Evolutionary conservation across 2,113 vertebrate species (phyloP).

Genomic region (Apeltes quadracus): DNA sequence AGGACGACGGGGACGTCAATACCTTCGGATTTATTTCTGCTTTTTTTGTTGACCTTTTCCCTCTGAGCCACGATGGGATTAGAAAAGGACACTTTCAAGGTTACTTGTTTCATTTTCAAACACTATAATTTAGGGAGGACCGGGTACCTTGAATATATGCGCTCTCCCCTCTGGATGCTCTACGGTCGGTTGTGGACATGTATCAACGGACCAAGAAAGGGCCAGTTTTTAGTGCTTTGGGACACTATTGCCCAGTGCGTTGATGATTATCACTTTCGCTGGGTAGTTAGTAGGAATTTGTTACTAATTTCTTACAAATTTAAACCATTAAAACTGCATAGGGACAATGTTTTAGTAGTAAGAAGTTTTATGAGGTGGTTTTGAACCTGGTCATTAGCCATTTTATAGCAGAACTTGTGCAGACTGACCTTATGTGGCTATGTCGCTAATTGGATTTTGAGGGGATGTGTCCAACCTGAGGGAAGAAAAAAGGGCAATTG

Average conservation of each 20-base stretch:
- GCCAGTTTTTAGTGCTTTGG: too few species aligned
- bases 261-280: constrained; percentile 58
- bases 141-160: constrained; percentile 26
- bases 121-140: constrained; percentile 3
- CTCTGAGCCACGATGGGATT: constrained; percentile 48
- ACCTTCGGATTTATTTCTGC: constrained; percentile 18
- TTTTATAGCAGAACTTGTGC: constrained; percentile 26
- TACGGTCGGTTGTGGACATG: constrained; percentile 13
- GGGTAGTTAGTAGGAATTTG: too few species aligned
- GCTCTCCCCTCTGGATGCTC: constrained; percentile 19
- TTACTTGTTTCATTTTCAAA: constrained; percentile 19
- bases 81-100: constrained; percentile 53
- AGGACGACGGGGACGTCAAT: too few species aligned
- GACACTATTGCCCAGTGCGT: constrained; percentile 48
- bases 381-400: constrained; percentile 23
- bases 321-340: not conserved
- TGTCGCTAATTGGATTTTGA: constrained; percentile 55
- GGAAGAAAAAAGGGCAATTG: constrained; percentile 14
- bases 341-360: not conserved
- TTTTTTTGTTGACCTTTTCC: constrained; percentile 27
- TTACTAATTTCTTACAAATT: not conserved
- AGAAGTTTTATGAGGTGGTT: not conserved
- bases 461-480: constrained; percentile 33
- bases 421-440: constrained; percentile 31
- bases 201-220: constrained; percentile 45